Evolutionary conservation across 1,140 invertebrate species (phyloP).

Genomic region (Pentalonia nigronervosa): DNA sequence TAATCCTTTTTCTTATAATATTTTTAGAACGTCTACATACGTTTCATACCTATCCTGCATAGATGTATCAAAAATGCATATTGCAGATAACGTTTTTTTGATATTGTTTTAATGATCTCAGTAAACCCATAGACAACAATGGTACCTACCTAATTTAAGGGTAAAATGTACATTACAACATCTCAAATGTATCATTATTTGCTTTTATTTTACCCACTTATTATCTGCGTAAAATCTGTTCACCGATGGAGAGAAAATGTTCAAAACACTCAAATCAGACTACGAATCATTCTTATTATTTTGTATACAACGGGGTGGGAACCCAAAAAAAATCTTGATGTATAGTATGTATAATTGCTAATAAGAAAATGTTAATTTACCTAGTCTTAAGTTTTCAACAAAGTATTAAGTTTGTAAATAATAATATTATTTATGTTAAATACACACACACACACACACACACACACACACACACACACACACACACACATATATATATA

Average conservation of each 20-base stretch:
- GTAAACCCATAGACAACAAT: not conserved
- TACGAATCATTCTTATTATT: not conserved
- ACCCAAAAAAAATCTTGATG: not conserved
- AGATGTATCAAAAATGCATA: not conserved
- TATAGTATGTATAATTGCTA: not conserved
- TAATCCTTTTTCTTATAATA: not conserved
- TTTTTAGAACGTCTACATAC: not conserved
- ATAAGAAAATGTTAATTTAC: not conserved
- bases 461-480: too few species aligned
- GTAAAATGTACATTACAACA: not conserved
- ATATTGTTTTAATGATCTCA: not conserved
- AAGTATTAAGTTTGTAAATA: conserved; percentile 1
- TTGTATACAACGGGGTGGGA: not conserved
- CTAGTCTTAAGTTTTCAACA: not conserved
- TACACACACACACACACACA: too few species aligned
- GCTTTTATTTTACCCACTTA: not conserved
- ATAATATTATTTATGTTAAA: conserved; percentile 8
- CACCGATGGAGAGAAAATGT: not conserved
- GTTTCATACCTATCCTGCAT: not conserved
- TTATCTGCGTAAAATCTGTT: not conserved
- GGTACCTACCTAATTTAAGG: not conserved
- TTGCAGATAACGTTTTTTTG: not conserved
- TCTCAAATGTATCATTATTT: not conserved
- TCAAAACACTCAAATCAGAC: not conserved
- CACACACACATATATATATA: too few species aligned